Base-by-base conservation (phyloP, 2,888 invertebrate species). In the Drosophila basisetae region DNA sequence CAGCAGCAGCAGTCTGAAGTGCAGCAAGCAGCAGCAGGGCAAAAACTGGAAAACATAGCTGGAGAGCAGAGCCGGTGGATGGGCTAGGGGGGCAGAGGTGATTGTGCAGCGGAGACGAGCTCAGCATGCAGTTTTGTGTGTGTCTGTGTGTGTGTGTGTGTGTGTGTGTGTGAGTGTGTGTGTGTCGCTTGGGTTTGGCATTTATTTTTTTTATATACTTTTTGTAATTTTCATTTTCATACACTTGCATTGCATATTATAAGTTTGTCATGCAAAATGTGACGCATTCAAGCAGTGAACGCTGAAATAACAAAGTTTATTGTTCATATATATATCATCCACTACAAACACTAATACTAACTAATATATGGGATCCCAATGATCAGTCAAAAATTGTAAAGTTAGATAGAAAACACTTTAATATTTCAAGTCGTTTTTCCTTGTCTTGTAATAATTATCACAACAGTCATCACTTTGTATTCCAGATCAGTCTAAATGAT, bases 91-190 rank as follows among this genome's bases (percentile, higher is more conserved):
- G 18, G 41, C 2, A 4, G n/a, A 13, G 50, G 30, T 33, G 33
- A 16, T 9, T 31, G 30, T 4, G 37, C 47, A 49, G 68, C 28
- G 54, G 64, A 68, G 70, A 73, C 78, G 66, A 73, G 72, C 84
- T 71, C 88, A 82, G 85, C 82, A 90, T 86, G 86, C 88, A 83
- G 43, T 89, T 84, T 69, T 83, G 49, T 80, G 41, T 43, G 35
- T 54, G 56, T 68, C 50, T 69, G 16, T 72, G 52, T 56, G 28
- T 50, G 33, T 60, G 28, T 78, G 54, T 47, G 30, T 62, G 31
- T 73, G 53, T 60, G 56, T 64, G 71, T 60, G 33, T 56, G 35
- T 35, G 2, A 16, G 16, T 37, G 58, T 59, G 58, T 61, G 50
- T 35, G 54, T 37, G 47, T 78, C 62, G 62, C 84, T 76, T 61